Evolutionary conservation across 2,113 vertebrate species (phyloP).

Genomic region (Numenius arquata): DNA sequence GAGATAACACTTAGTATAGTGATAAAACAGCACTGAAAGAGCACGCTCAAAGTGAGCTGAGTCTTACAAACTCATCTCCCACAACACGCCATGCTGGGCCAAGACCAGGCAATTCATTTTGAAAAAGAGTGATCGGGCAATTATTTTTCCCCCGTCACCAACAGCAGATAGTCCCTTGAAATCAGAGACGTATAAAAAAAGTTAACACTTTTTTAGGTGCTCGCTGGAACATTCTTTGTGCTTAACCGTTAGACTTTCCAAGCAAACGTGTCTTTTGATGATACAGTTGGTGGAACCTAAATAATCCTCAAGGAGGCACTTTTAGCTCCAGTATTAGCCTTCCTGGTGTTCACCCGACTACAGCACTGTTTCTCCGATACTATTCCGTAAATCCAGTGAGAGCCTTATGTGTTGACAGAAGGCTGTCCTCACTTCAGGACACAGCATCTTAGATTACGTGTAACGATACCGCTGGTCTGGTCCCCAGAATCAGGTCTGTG

Average conservation of each 20-base stretch:
- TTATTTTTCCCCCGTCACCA: not conserved
- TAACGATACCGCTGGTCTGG: rapidly evolving
- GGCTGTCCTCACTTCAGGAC: not conserved
- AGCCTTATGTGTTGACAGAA: not conserved
- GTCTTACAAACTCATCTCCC: not conserved
- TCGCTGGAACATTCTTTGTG: not conserved
- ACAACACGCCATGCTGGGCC: not conserved
- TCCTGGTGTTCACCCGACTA: not conserved
- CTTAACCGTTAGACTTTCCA: not conserved
- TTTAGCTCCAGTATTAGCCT: not conserved
- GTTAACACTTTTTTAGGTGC: not conserved
- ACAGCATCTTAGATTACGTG: rapidly evolving
- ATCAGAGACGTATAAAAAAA: not conserved
- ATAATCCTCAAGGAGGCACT: not conserved
- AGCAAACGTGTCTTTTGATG: not conserved
- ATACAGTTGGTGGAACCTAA: not conserved
- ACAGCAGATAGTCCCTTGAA: not conserved
- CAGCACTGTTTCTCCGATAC: not conserved
- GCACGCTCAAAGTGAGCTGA: not conserved
- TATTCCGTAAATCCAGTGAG: rapidly evolving
- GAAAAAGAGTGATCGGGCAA: not conserved
- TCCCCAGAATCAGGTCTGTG: not conserved
- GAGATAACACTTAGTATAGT: not conserved
- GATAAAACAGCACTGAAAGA: not conserved
- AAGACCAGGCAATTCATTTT: not conserved